A percentile compares a stretch with the other conserved stretches of the same genome.
Conservation (phyloP, 2,113 vertebrate species). For the Myocastor coypus region DNA sequence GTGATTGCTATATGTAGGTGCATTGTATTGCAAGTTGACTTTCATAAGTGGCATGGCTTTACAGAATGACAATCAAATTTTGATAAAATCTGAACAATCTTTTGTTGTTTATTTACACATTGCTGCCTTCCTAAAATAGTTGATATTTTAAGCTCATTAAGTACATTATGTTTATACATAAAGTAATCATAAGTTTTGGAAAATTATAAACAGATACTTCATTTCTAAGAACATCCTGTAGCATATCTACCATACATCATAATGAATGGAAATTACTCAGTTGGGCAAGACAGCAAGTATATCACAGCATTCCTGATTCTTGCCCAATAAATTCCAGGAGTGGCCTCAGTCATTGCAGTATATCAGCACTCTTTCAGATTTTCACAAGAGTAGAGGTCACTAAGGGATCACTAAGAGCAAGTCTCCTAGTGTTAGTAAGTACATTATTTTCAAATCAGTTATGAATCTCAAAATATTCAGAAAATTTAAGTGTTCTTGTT, state of each 20-base stretch:
- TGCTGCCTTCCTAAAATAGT: constrained; percentile 7
- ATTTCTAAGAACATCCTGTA: background rate
- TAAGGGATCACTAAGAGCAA: background rate
- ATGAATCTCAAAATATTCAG: background rate
- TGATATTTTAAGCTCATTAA: background rate
- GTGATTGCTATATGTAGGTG: too few species aligned
- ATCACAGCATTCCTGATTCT: background rate
- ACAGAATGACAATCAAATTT: background rate
- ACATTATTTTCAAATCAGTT: background rate
- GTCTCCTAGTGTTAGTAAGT: background rate
- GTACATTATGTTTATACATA: background rate
- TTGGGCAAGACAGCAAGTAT: background rate
- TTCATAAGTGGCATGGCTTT: background rate
- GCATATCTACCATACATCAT: background rate
- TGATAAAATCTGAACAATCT: background rate
- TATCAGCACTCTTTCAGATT: background rate
- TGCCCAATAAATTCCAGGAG: background rate
- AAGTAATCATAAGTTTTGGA: background rate
- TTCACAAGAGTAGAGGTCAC: background rate
- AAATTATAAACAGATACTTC: background rate
- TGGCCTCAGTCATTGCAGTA: background rate
- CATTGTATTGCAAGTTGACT: background rate
- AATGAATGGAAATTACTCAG: background rate
- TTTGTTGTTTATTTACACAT: background rate
- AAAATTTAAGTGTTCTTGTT: background rate